phyloP scores from a whole-genome alignment of 1,140 invertebrate species.

The Lasaia peninsularis region DNA sequence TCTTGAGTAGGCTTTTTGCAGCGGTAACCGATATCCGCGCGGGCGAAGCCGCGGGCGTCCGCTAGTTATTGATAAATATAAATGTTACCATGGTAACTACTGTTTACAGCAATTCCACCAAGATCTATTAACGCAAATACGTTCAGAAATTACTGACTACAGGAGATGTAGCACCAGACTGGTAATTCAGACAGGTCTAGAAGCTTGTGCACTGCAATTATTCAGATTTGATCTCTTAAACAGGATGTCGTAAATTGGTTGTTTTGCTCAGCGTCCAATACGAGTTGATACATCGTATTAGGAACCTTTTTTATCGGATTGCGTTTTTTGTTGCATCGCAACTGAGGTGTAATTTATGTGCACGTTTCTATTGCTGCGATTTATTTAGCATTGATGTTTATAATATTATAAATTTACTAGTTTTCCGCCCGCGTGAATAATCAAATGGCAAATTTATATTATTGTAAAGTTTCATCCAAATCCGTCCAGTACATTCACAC shows the following conservation, averaged over 20 bases:
- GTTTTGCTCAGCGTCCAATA: constrained; percentile 33
- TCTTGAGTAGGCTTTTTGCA: too few species aligned
- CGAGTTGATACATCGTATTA: constrained; percentile 29
- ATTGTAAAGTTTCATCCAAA: too few species aligned
- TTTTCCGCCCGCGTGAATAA: too few species aligned
- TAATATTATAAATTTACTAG: neutral
- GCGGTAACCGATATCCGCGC: too few species aligned
- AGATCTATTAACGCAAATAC: constrained; percentile 7
- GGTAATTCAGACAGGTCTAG: constrained; percentile 37
- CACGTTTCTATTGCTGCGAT: neutral
- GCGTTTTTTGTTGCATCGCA: constrained; percentile 19
- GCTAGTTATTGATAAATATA: too few species aligned
- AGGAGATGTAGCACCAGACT: constrained; percentile 16
- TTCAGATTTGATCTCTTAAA: constrained; percentile 52
- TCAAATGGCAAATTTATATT: too few species aligned
- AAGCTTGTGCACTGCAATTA: constrained; percentile 43
- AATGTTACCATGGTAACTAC: too few species aligned
- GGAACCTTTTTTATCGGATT: constrained; percentile 2
- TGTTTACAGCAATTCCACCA: neutral
- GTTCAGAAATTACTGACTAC: neutral
- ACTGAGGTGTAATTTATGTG: constrained; percentile 17
- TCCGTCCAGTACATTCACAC: too few species aligned
- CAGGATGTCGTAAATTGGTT: constrained; percentile 50
- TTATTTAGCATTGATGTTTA: neutral
- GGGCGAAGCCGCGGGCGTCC: too few species aligned